These are phyloP conservation scores for Gobio gobio DNA, from an alignment of 2,113 vertebrate genomes.

Conservation along the genomic window DNA sequence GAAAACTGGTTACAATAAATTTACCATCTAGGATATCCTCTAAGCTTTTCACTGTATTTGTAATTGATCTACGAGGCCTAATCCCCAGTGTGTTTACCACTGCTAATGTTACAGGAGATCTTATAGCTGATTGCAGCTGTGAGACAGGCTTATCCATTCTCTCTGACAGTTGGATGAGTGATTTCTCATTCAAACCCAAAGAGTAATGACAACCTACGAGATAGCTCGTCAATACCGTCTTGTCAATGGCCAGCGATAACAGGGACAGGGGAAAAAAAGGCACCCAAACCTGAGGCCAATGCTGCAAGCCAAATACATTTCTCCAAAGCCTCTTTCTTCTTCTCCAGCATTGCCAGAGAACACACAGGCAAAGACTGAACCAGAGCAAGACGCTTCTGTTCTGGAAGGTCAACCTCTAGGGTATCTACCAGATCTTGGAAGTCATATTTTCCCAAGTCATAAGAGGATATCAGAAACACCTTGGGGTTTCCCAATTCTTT, in stretches of 20 bases:
- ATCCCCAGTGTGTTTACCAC: background rate
- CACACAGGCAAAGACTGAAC: conserved; percentile 46
- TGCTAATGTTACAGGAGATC: background rate
- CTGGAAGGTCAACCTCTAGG: conserved; percentile 50
- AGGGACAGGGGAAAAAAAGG: background rate
- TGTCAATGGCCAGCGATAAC: background rate
- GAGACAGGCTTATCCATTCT: conserved; percentile 12
- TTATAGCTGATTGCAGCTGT: conserved; percentile 9
- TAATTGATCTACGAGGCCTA: background rate
- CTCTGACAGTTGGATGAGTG: background rate
- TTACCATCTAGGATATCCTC: background rate
- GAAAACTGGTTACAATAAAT: background rate
- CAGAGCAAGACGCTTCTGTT: conserved; percentile 51
- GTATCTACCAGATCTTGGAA: conserved; percentile 53
- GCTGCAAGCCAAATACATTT: background rate
- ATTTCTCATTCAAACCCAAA: conserved; percentile 15
- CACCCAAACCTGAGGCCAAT: background rate
- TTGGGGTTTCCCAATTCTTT: conserved; percentile 12
- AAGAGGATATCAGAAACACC: conserved; percentile 59
- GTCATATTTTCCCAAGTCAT: conserved; percentile 52
- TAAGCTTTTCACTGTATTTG: background rate
- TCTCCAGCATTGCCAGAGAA: conserved; percentile 20
- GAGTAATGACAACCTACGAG: background rate
- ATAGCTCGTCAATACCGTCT: background rate
- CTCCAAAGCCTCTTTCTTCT: conserved; percentile 32